Evolutionary conservation across 2,113 vertebrate genomes (phyloP), one percentile per base, ranked within the genome.

Genomic region (Clupea harengus): DNA sequence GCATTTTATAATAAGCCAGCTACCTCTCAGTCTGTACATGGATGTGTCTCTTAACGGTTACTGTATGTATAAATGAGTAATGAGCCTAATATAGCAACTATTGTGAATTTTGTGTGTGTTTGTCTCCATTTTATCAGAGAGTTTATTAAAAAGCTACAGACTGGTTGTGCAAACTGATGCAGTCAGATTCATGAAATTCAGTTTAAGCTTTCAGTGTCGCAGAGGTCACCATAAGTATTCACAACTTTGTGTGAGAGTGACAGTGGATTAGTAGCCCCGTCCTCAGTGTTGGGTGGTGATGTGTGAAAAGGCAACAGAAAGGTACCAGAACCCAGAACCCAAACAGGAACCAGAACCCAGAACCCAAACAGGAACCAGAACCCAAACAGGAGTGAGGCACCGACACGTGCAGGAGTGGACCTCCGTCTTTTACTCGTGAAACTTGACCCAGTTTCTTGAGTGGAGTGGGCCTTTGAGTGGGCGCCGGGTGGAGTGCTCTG

Each of bases 371-470:
- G n/a, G n/a, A n/a, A n/a, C n/a, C 72, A 13, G 8, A 72, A 32
- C 17, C 72, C 72, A 78, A 32, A 78, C 28, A 78, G 32, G 72
- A 78, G 13, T 15, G 28, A 28, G 64, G 64, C n/a, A 72, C 64
- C 64, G 10, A 32, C 72, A 78, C 32, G 28, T 78, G 72, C 72
- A 39, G 72, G 39, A 78, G 72, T 13, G 72, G 72, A 78, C 72
- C 32, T 15, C 72, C 28, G 64, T 25, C 9, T 44, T 20, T 46
- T 8, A 25, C 45, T 81, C 78, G 84, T 81, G 75, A 86, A 82
- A 57, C 39, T 67, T 85, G 83, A 86, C 64, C 81, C 78, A 81
- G 45, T 67, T 90, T 82, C 18, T 60, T 60, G 39, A 39, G 39
- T 60, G 52, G 49, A 82, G n/a, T 60, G 46, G 46, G 39, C 28